Evolutionary conservation across 1,140 invertebrate species (phyloP).

Genomic region (Nephotettix cincticeps): DNA sequence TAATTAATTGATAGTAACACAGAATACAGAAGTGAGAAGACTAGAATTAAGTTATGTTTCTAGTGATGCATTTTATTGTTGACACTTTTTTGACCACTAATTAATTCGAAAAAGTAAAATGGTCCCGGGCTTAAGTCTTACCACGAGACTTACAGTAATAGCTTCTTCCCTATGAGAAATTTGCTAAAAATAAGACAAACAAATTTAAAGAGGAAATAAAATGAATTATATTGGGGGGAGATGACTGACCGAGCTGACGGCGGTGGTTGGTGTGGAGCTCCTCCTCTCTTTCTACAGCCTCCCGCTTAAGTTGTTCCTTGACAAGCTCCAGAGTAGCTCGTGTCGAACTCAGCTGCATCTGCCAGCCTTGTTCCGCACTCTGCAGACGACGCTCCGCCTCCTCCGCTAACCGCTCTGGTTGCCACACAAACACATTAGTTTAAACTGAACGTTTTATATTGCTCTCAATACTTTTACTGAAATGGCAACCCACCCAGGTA

Average conservation of each 20-base stretch:
- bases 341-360: conserved; percentile 46
- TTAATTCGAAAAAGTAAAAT: background rate
- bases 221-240: too few species aligned
- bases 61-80: background rate
- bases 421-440: background rate
- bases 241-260: conserved; percentile 51
- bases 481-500: too few species aligned
- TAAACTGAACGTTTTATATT: too few species aligned
- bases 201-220: too few species aligned
- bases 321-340: conserved; percentile 49
- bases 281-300: conserved; percentile 48
- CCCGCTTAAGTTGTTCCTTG: conserved; percentile 51
- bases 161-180: too few species aligned
- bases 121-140: too few species aligned
- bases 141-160: too few species aligned
- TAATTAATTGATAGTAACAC: background rate
- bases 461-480: too few species aligned
- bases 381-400: conserved; percentile 47
- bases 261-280: conserved; percentile 47
- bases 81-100: background rate
- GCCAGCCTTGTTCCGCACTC: conserved; percentile 47
- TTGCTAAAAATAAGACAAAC: too few species aligned
- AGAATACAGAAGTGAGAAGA: background rate
- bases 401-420: conserved; percentile 46
- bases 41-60: background rate